A percentile compares a stretch with the other conserved stretches of the same genome.
These are phyloP conservation scores for Vidua chalybeata DNA, from an alignment of 2,113 vertebrate species.

Conservation along the genomic window DNA sequence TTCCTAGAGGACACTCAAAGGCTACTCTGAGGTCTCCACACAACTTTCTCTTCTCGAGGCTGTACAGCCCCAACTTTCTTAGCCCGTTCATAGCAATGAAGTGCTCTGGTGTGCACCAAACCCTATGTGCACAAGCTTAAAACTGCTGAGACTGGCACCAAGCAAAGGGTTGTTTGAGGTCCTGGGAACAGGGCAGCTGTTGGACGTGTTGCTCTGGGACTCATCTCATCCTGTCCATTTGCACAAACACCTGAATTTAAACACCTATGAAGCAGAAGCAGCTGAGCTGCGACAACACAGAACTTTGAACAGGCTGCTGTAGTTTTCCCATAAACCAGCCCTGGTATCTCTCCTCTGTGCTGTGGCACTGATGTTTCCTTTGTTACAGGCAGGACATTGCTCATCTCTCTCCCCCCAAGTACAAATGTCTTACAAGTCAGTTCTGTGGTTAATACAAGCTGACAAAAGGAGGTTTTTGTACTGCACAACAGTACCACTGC, in stretches of 20 bases:
- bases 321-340: neutral
- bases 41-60: neutral
- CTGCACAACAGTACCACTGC: neutral
- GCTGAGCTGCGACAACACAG: neutral
- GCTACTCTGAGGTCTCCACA: neutral
- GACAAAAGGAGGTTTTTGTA: slow-evolving; percentile 15
- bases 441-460: neutral
- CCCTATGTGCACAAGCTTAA: neutral
- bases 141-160: neutral
- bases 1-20: neutral
- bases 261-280: neutral
- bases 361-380: neutral
- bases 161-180: neutral
- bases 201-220: neutral
- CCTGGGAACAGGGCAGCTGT: neutral
- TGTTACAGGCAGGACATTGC: neutral
- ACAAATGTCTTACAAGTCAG: neutral
- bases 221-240: neutral
- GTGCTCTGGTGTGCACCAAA: neutral
- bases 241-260: neutral
- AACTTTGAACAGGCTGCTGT: neutral
- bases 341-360: neutral
- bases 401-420: neutral
- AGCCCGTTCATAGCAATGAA: neutral
- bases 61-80: neutral